Percentiles rank a stretch among this genome's conserved stretches.
These are phyloP conservation scores for Acropternis orthonyx DNA, from an alignment of 2,797 vertebrate genomes.

Conservation along the genomic window DNA sequence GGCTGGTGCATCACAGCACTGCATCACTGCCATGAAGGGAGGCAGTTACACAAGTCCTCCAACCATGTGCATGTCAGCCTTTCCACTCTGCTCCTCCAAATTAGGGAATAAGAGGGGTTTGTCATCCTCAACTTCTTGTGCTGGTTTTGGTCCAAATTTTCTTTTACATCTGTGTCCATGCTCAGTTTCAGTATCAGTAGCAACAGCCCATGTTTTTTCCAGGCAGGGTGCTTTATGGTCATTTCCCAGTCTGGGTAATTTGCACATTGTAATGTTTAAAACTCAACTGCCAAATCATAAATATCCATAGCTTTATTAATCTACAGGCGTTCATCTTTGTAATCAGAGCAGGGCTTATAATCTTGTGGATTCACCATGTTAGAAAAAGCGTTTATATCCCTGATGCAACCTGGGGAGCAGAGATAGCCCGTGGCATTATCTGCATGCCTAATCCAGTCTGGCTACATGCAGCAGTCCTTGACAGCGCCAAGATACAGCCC, in stretches of 20 bases:
- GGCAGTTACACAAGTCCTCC: not conserved
- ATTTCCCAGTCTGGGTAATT: conserved; percentile 36
- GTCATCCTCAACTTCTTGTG: not conserved
- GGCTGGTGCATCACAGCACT: not conserved
- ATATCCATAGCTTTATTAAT: conserved; percentile 49
- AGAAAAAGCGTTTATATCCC: conserved; percentile 16
- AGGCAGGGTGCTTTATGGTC: conserved; percentile 5
- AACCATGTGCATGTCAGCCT: not conserved
- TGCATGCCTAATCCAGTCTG: not conserved
- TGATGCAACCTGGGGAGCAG: conserved; percentile 23
- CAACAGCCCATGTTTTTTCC: not conserved
- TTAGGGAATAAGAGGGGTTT: not conserved
- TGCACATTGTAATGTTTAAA: conserved; percentile 45
- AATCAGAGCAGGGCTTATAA: conserved; percentile 48
- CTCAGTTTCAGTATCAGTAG: conserved; percentile 4
- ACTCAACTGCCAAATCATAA: conserved; percentile 49
- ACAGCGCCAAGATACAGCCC: not conserved
- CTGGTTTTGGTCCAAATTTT: not conserved
- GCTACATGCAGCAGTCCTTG: not conserved
- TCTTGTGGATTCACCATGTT: conserved; percentile 27
- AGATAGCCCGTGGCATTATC: conserved; percentile 48
- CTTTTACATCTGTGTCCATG: not conserved
- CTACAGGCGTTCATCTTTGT: conserved; percentile 36
- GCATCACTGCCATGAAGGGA: not conserved
- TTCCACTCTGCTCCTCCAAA: not conserved